Base-by-base conservation (phyloP, 2,888 invertebrate species). In the Aporophyla lueneburgensis region DNA sequence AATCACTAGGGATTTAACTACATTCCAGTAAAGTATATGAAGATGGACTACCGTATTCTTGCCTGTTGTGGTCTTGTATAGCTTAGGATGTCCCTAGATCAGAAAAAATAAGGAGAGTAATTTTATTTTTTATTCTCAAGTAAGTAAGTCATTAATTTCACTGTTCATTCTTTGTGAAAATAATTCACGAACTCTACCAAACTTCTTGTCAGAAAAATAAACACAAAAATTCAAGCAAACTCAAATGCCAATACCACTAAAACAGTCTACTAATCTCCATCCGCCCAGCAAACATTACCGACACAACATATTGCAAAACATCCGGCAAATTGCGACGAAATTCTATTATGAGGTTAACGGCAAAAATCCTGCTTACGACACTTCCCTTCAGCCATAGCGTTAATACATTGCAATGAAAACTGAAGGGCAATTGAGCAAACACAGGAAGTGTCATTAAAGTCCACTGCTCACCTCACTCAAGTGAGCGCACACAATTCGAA, bases 281-380 rank as follows among this genome's bases (percentile, higher is more conserved):
- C n/a, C 72, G 19, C 73, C 46, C 10, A 58, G 1, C 59, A 65
- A 56, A 78, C 4, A 12, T 6, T 40, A 72, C 56, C 80, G 56
- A 67, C 72, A 62, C 16, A 63, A 75, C n/a, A 46, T 10, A 51
- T 82, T 82, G 61, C 84, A n/a, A 84, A 58, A 84, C 59, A 72
- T 80, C 84, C 84, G n/a, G 21, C 67, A 49, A 33, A 66, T 83
- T 83, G 43, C 84, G 53, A 70, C 84, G 84, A 43, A 59, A 12
- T 33, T 58, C n/a, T n/a, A 67, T 54, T 59, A 54, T 51, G 51
- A 66, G 19, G 43, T 40, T 66, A 78, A 78, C 54, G 12, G 61
- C 81, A 14, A 33, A 53, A 62, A 83, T 84, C 74, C 80, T 83
- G 74, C 61, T 81, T 80, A 62, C 74, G 62, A 84, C 74, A 81